phyloP scores from a whole-genome alignment of 2,888 invertebrate genomes.

The Hirudinaria manillensis region DNA sequence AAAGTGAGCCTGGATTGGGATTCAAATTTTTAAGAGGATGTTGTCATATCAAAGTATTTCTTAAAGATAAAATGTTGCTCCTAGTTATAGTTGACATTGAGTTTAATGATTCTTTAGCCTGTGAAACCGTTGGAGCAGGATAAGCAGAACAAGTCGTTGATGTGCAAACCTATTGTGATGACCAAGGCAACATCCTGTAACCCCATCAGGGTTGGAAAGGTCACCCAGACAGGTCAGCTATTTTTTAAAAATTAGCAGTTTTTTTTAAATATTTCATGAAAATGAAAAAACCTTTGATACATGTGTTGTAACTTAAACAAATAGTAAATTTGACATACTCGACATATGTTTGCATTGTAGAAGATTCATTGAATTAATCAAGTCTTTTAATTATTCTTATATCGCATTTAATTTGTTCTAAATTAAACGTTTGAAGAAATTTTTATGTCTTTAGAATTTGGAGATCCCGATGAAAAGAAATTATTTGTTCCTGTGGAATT shows the following conservation, averaged over 20 bases:
- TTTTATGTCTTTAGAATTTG: too few relatives aligned
- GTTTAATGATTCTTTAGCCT: too few relatives aligned
- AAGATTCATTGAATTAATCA: too few relatives aligned
- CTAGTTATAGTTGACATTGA: too few relatives aligned
- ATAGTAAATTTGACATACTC: background rate
- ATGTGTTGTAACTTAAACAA: background rate
- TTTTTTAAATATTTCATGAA: background rate
- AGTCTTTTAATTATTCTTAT: too few relatives aligned
- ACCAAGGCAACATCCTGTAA: conserved; percentile 34
- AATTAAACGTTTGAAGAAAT: too few relatives aligned
- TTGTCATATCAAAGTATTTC: too few relatives aligned
- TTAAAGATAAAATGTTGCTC: too few relatives aligned
- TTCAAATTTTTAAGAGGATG: too few relatives aligned
- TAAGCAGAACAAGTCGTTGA: conserved; percentile 31
- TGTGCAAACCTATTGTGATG: conserved; percentile 35
- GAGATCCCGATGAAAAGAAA: conserved; percentile 29
- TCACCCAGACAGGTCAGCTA: conserved; percentile 30
- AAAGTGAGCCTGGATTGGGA: too few relatives aligned
- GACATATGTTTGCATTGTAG: background rate
- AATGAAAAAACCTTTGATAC: background rate
- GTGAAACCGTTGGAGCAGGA: background rate
- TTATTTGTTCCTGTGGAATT: conserved; percentile 30
- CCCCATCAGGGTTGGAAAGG: conserved; percentile 31
- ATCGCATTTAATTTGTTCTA: too few relatives aligned
- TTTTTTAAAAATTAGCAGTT: background rate